Evolutionary conservation across 1,140 invertebrate genomes (phyloP), one percentile per base, ranked within the genome.

Genomic region (Euborellia annulipes): DNA sequence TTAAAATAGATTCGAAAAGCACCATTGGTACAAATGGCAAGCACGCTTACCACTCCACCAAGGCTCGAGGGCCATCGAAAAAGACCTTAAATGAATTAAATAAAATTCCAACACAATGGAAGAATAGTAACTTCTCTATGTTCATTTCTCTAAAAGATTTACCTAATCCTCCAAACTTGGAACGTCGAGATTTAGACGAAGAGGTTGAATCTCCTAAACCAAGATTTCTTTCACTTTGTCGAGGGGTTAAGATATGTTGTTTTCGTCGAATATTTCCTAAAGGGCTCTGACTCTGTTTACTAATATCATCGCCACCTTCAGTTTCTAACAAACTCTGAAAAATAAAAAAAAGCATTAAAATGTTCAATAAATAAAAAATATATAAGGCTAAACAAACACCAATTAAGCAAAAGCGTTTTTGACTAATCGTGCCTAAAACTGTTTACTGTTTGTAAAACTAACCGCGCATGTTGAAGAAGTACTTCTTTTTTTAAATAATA

Each of bases 381-480:
- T n/a, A n/a, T n/a, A n/a, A n/a, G n/a, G n/a, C n/a, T n/a, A n/a
- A n/a, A n/a, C n/a, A n/a, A n/a, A n/a, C n/a, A n/a, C n/a, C n/a
- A n/a, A n/a, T n/a, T n/a, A n/a, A n/a, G n/a, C n/a, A n/a, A n/a
- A n/a, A n/a, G n/a, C n/a, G n/a, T n/a, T n/a, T n/a, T n/a, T n/a
- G n/a, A n/a, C n/a, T n/a, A n/a, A n/a, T n/a, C n/a, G n/a, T n/a
- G n/a, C n/a, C n/a, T n/a, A n/a, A n/a, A n/a, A n/a, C n/a, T n/a
- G n/a, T n/a, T n/a, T n/a, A n/a, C n/a, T n/a, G n/a, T n/a, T n/a
- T n/a, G n/a, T n/a, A n/a, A n/a, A n/a, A 66, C 66, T 70, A 67
- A 84, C 81, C 38, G 83, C 79, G 52, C 83, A 85, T 38, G 83
- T 84, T 0, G 84, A 87, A 0, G 84, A 87, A 14, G 83, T 84